Base-by-base conservation (phyloP, 2,888 invertebrate species). In the Erannis defoliaria region DNA sequence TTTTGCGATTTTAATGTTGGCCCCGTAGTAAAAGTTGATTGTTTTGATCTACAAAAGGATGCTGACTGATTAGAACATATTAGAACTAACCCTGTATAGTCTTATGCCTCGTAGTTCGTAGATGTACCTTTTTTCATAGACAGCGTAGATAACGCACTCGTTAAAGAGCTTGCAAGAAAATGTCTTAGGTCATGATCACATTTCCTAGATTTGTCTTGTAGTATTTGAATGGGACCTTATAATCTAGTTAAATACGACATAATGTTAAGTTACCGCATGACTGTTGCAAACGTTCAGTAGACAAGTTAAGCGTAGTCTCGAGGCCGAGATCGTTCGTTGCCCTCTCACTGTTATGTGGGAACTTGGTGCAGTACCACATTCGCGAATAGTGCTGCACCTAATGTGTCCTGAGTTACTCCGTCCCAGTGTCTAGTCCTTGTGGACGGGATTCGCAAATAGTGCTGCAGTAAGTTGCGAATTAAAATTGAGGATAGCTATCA, bases 321-420 rank as follows among this genome's bases (percentile, higher is more conserved):
- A 84, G 86, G 84, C 81, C 83, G 84, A 71, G 75, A 75, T 72
- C 78, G 88, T 82, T 75, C 89, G 67, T 85, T 88, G 87, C 81
- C 82, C 88, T 72, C 79, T 66, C 68, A 72, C 74, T 76, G 76
- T 76, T 76, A 78, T 78, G 76, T 77, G 69, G 66, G 72, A 74
- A 74, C 73, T 74, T 73, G 75, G 73, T 75, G 73, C 75, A 78
- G 72, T 72, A 62, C 64, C 53, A 64, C 69, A 67, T 66, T 67
- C 62, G 62, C 62, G 50, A 62, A 38, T 62, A 33, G 60, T 62
- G 55, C 54, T 51, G 62, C 38, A 45, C 45, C 29, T 51, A 55
- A 31, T 38, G 37, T 40, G 57, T 55, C 26, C 33, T 56, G 16
- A 49, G 29, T 70, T 64, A 72, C 68, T 12, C 14, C 1, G 31